Percentiles rank a stretch among this genome's conserved stretches.
Conservation (phyloP, 2,113 vertebrate species). For the Dasypus novemcinctus region DNA sequence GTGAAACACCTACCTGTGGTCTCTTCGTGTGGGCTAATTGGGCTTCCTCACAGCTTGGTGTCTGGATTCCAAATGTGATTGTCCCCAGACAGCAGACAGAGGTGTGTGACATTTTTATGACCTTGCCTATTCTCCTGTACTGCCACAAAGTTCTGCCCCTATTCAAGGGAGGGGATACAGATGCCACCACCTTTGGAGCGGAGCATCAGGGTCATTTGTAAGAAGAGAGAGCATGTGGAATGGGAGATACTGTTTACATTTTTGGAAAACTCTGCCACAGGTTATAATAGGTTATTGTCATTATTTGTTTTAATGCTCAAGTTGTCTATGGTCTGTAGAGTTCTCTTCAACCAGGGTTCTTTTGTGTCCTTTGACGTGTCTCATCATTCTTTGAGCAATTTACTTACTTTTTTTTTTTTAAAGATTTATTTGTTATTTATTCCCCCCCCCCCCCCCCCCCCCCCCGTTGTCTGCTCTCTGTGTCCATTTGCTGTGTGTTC, state of each 20-base stretch:
- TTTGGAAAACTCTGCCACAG: neutral
- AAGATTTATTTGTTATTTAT: too few species aligned
- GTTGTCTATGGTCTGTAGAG: neutral
- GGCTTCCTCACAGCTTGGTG: neutral
- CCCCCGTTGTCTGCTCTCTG: too few species aligned
- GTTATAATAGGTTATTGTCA: neutral
- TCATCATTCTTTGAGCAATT: neutral
- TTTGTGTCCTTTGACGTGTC: neutral
- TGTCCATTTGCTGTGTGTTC: too few species aligned
- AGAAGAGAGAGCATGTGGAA: neutral
- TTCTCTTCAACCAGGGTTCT: neutral
- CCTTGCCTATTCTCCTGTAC: neutral
- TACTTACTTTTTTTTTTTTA: too few species aligned
- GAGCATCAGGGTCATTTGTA: neutral
- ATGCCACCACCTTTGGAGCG: neutral
- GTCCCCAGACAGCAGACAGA: neutral
- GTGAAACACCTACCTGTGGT: neutral
- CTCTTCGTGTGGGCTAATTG: neutral
- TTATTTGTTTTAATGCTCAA: neutral
- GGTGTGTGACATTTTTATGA: neutral
- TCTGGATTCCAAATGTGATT: neutral
- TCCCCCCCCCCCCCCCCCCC: too few species aligned
- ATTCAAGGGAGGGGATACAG: neutral
- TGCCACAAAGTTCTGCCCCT: neutral
- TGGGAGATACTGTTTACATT: neutral